These are phyloP conservation scores for Stegophylla sp. DNA, from an alignment of 2,888 invertebrate species.

Conservation along the genomic window DNA sequence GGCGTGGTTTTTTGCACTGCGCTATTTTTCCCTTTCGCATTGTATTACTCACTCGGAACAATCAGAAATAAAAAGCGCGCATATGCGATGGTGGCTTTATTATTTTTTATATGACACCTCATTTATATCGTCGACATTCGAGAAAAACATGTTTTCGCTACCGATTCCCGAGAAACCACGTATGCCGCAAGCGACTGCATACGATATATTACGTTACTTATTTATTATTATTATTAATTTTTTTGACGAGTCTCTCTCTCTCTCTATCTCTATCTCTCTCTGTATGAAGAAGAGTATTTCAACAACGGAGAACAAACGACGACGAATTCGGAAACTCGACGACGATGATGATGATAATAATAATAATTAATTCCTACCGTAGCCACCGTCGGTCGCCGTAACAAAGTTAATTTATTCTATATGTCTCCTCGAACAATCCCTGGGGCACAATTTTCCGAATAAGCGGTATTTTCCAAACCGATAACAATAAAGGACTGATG, in stretches of 20 bases:
- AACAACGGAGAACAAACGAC: not conserved
- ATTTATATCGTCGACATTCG: constrained; percentile 19
- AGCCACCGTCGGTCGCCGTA: not conserved
- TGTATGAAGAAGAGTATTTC: too few species aligned
- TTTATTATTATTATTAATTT: too few species aligned
- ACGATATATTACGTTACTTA: too few species aligned
- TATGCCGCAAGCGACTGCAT: not conserved
- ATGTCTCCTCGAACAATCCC: not conserved
- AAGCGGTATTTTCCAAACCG: constrained; percentile 12
- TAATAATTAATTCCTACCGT: constrained; percentile 16
- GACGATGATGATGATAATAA: not conserved
- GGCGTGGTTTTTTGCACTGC: not conserved
- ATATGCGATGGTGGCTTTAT: not conserved
- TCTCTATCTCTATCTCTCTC: too few species aligned
- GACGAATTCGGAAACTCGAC: not conserved
- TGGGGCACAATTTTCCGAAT: constrained; percentile 21
- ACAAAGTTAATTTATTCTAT: constrained; percentile 26
- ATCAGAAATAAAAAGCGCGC: not conserved
- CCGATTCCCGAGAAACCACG: not conserved
- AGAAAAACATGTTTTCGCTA: not conserved
- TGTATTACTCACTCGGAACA: not conserved
- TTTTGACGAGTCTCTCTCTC: not conserved
- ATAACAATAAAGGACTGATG: constrained; percentile 46
- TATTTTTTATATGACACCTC: constrained; percentile 34
- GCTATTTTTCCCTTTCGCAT: not conserved